Percentiles rank a stretch among this genome's conserved stretches.
Conservation (phyloP, 2,888 invertebrate genomes). For the Shargacucullia verbasci region DNA sequence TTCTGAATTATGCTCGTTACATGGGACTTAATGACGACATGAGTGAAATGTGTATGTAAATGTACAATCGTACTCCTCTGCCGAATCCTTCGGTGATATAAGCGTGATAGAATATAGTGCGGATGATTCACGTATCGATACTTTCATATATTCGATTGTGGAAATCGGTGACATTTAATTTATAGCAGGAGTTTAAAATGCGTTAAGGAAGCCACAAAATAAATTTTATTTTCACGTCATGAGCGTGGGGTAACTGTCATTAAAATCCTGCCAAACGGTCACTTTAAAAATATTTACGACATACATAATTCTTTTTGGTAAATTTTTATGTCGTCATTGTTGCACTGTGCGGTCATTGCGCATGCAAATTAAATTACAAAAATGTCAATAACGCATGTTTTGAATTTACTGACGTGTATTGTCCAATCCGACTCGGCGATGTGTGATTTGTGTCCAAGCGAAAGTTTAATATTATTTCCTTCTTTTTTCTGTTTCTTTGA, state of each 20-base stretch:
- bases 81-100: too few relatives aligned
- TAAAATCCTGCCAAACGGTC: constrained; percentile 69
- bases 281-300: constrained; percentile 77
- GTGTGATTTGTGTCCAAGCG: constrained; percentile 42
- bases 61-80: too few relatives aligned
- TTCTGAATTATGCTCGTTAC: too few relatives aligned
- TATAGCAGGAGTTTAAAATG: constrained; percentile 46
- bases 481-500: too few relatives aligned
- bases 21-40: too few relatives aligned
- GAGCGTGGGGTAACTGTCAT: constrained; percentile 69
- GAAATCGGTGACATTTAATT: constrained; percentile 51
- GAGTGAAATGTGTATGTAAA: too few relatives aligned
- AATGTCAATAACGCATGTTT: constrained; percentile 58
- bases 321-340: constrained; percentile 73
- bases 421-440: constrained; percentile 6
- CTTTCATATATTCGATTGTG: constrained; percentile 46
- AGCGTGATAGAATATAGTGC: too few relatives aligned
- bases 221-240: constrained; percentile 63
- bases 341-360: constrained; percentile 60
- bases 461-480: not conserved
- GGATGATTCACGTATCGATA: constrained; percentile 30
- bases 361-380: constrained; percentile 67
- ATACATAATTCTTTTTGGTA: constrained; percentile 69
- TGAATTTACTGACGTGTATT: constrained; percentile 56
- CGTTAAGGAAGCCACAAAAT: constrained; percentile 52